Conservation (phyloP, 2,797 vertebrate genomes). For the Acrocephalus scirpaceus region DNA sequence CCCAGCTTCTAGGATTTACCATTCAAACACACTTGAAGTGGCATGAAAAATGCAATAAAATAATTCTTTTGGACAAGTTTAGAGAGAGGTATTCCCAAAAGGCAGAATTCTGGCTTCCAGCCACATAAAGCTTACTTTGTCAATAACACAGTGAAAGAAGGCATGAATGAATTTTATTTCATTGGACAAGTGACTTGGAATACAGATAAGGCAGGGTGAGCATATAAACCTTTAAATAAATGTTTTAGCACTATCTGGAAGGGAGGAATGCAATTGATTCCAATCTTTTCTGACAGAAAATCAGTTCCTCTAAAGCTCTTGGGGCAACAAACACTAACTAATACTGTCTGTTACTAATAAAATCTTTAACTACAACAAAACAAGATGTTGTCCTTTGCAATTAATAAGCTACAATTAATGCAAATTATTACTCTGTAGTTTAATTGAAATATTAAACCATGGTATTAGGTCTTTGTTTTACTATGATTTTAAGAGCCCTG, state of each 20-base stretch:
- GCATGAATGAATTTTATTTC: conserved; percentile 87
- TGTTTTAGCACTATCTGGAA: conserved; percentile 83
- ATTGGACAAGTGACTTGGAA: conserved; percentile 85
- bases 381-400: conserved; percentile 61
- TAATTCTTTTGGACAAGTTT: conserved; percentile 76
- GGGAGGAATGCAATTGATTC: conserved; percentile 82
- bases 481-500: neutral
- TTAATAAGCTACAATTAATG: conserved; percentile 58
- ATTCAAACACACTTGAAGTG: conserved; percentile 61
- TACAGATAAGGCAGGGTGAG: conserved; percentile 84
- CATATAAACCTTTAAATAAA: conserved; percentile 89
- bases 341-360: conserved; percentile 72
- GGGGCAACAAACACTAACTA: conserved; percentile 73
- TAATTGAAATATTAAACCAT: conserved; percentile 32
- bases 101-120: conserved; percentile 79
- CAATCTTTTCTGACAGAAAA: conserved; percentile 91
- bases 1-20: conserved; percentile 41
- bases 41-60: conserved; percentile 70
- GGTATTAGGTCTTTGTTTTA: neutral
- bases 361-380: conserved; percentile 67
- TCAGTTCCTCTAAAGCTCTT: conserved; percentile 83
- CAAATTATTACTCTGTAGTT: neutral
- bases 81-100: conserved; percentile 80
- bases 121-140: conserved; percentile 87
- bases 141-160: conserved; percentile 83